Percentiles rank a stretch among this genome's conserved stretches.
Conservation (phyloP, 1,140 invertebrate species). For the Branchinecta lindahli region DNA sequence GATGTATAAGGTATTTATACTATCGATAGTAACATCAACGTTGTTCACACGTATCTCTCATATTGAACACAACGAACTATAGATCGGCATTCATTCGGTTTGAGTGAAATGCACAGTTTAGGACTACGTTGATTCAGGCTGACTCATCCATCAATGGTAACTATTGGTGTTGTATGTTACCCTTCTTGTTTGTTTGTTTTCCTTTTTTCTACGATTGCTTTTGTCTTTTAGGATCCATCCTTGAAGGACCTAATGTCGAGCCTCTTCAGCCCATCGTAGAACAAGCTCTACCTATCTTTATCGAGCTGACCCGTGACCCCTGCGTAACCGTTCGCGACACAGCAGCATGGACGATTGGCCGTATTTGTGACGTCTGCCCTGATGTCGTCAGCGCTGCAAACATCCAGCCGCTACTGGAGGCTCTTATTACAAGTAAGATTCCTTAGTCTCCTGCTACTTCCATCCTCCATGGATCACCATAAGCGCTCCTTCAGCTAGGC, state of each 20-base stretch:
- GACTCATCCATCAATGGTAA: no score
- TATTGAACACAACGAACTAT: no score
- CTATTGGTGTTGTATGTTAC: slow-evolving; percentile 1
- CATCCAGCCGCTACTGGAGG: slow-evolving; percentile 55
- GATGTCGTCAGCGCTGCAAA: slow-evolving; percentile 54
- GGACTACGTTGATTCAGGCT: no score
- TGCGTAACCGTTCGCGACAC: slow-evolving; percentile 91
- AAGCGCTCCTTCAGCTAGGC: no score
- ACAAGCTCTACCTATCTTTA: slow-evolving; percentile 87
- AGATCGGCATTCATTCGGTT: no score
- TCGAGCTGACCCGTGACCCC: slow-evolving; percentile 79
- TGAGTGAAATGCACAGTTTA: no score
- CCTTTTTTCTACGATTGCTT: not conserved
- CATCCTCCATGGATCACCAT: no score
- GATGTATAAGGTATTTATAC: no score
- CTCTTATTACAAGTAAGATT: slow-evolving; percentile 55
- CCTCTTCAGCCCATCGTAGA: slow-evolving; percentile 86
- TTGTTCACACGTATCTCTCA: no score
- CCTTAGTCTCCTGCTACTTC: no score
- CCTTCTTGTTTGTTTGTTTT: not conserved
- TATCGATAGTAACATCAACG: no score
- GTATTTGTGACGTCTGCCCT: slow-evolving; percentile 93
- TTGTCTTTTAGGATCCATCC: slow-evolving; percentile 50
- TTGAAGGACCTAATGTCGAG: slow-evolving; percentile 75
- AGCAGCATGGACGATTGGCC: slow-evolving; percentile 91